phyloP scores from a whole-genome alignment of 2,888 invertebrate genomes.

The Tricholauxania praeusta region DNA sequence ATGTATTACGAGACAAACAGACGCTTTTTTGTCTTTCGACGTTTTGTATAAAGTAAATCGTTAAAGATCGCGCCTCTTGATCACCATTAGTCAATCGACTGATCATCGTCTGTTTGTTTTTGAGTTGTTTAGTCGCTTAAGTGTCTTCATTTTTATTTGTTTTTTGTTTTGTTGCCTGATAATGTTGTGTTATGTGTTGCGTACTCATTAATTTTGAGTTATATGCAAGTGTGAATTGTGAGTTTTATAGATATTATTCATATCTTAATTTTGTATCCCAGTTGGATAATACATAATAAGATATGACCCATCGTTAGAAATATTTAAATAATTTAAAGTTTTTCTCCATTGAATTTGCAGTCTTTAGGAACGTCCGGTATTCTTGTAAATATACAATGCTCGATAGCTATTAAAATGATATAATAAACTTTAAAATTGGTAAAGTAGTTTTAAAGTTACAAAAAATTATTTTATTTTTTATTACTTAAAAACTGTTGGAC shows the following conservation, averaged over 20 bases:
- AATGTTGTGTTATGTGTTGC: background rate
- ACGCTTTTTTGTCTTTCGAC: slow-evolving; percentile 21
- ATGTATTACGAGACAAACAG: slow-evolving; percentile 17
- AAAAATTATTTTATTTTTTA: no score
- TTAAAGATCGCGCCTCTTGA: slow-evolving; percentile 19
- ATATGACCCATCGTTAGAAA: no score
- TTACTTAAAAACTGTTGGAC: no score
- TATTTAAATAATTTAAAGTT: no score
- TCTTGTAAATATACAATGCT: no score
- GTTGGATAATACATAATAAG: no score
- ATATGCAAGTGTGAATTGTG: slow-evolving; percentile 29
- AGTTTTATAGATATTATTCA: slow-evolving; percentile 27
- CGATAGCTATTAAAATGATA: no score
- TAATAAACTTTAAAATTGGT: no score
- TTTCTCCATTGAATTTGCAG: no score
- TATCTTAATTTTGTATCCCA: slow-evolving; percentile 23
- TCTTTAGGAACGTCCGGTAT: no score
- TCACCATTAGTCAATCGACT: slow-evolving; percentile 23
- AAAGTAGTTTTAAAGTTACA: no score
- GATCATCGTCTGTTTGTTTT: background rate
- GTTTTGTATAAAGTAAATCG: slow-evolving; percentile 14
- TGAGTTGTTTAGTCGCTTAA: slow-evolving; percentile 34
- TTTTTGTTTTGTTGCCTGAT: background rate
- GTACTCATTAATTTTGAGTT: background rate
- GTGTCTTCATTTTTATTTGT: slow-evolving; percentile 12